phyloP scores from a whole-genome alignment of 2,797 vertebrate species.

The Ptychadena robeensis region DNA sequence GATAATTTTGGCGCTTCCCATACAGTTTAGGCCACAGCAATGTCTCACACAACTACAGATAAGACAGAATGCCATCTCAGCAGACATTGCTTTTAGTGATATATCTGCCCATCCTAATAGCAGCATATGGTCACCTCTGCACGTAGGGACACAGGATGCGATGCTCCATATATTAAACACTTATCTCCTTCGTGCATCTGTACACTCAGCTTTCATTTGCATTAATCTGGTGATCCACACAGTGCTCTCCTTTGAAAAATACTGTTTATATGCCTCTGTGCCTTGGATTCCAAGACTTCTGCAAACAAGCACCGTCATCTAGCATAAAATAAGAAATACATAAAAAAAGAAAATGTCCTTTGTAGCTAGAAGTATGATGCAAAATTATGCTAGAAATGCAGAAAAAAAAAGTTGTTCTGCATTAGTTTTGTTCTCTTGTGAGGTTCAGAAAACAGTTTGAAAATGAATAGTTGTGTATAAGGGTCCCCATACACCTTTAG shows the following conservation, averaged over 20 bases:
- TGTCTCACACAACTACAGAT: too few relatives aligned
- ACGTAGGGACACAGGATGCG: not conserved
- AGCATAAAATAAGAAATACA: not conserved
- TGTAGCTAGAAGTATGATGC: conserved; percentile 33
- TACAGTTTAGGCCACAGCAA: too few relatives aligned
- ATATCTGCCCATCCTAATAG: too few relatives aligned
- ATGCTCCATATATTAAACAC: not conserved
- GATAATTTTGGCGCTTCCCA: too few relatives aligned
- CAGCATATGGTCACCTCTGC: not conserved
- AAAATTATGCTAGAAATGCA: conserved; percentile 5
- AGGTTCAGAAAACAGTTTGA: not conserved
- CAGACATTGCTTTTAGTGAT: too few relatives aligned
- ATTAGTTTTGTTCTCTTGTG: not conserved
- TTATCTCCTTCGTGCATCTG: not conserved
- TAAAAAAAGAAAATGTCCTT: conserved; percentile 17
- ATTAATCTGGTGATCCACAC: conserved; percentile 8
- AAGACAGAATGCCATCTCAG: too few relatives aligned
- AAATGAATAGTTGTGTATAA: conserved; percentile 26
- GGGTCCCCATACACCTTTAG: too few relatives aligned
- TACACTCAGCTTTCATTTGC: conserved; percentile 5
- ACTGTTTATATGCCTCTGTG: not conserved
- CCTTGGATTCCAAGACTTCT: not conserved
- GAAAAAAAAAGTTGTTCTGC: conserved; percentile 11
- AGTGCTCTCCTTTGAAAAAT: not conserved
- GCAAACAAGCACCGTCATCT: not conserved